A percentile compares a stretch with the other conserved stretches of the same genome.
Conservation (phyloP, 2,797 vertebrate species). For the Vespertilio murinus region DNA sequence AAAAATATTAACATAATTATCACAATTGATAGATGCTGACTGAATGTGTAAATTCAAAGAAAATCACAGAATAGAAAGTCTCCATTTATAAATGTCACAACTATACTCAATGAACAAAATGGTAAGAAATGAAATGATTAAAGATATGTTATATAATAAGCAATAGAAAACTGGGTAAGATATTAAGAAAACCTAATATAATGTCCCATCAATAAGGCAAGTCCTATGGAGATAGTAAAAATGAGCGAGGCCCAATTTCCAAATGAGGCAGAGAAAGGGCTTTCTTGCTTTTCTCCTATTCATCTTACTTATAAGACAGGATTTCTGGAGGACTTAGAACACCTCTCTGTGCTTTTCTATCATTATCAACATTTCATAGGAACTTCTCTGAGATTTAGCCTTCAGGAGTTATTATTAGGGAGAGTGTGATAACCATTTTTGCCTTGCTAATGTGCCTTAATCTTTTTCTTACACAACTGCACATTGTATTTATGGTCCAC, state of each 20-base stretch:
- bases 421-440: not conserved
- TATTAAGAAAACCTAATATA: not conserved
- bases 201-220: not conserved
- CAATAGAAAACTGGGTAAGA: not conserved
- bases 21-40: not conserved
- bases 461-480: not conserved
- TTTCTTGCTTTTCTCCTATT: not conserved
- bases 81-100: not conserved
- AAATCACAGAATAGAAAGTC: not conserved
- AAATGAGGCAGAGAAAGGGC: not conserved
- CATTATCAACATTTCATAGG: not conserved
- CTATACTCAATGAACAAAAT: not conserved
- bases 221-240: not conserved
- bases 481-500: constrained; percentile 14
- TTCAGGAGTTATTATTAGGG: constrained; percentile 34
- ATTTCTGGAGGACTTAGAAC: not conserved
- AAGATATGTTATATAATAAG: not conserved
- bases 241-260: not conserved
- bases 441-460: not conserved
- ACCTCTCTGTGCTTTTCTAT: not conserved
- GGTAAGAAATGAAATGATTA: not conserved
- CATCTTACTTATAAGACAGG: not conserved
- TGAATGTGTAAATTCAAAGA: not conserved
- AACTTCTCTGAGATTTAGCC: not conserved
- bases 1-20: constrained; percentile 5